Conservation (phyloP, 2,888 invertebrate species). For the Neoscelio sp. region DNA sequence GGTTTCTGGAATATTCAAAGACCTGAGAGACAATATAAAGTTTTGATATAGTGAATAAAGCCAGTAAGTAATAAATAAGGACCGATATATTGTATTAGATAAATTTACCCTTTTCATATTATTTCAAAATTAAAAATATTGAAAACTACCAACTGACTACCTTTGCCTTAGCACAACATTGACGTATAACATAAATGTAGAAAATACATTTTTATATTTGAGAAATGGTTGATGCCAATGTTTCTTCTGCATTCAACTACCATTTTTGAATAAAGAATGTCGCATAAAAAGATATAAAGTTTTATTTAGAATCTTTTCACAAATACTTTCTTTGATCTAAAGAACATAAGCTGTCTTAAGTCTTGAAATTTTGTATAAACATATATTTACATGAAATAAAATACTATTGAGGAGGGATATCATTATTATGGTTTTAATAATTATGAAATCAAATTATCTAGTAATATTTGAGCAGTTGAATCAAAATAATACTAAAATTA, state of each 20-base stretch:
- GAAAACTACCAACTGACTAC: constrained; percentile 45
- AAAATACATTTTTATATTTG: constrained; percentile 26
- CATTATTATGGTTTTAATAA: too few species aligned
- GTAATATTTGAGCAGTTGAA: too few species aligned
- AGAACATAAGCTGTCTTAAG: not conserved
- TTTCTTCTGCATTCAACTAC: constrained; percentile 10
- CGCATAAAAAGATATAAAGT: constrained; percentile 15
- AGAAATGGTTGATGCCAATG: constrained; percentile 9
- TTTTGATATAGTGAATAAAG: constrained; percentile 64
- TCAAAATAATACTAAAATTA: too few species aligned
- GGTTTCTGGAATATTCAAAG: constrained; percentile 72
- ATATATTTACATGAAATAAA: too few species aligned
- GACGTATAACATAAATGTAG: constrained; percentile 25
- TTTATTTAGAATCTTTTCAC: constrained; percentile 6
- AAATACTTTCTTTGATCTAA: constrained; percentile 14
- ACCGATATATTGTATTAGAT: constrained; percentile 77
- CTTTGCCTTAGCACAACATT: constrained; percentile 22
- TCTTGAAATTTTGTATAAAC: not conserved
- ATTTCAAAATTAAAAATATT: constrained; percentile 78
- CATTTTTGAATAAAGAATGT: constrained; percentile 10
- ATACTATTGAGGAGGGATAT: too few species aligned
- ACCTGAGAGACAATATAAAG: constrained; percentile 77
- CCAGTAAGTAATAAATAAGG: constrained; percentile 65
- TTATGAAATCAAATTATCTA: too few species aligned
- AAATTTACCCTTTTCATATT: constrained; percentile 76